Conservation (phyloP, 1,140 invertebrate species). For the Chironomus striatipennis region DNA sequence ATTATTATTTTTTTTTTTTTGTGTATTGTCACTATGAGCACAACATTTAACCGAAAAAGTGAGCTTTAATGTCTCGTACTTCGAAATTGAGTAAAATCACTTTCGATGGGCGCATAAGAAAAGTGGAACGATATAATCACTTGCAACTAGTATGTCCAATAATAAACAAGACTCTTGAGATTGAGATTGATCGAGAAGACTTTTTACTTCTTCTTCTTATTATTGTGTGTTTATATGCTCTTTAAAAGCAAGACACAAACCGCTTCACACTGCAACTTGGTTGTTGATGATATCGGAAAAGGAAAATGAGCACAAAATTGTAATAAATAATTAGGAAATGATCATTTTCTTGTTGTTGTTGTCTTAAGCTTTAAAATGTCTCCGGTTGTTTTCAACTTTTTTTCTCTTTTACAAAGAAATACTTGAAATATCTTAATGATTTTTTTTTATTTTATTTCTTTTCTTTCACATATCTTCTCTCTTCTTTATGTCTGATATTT, state of each 20-base stretch:
- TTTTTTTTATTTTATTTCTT: neutral
- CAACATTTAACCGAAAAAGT: neutral
- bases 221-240: neutral
- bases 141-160: constrained; percentile 10
- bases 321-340: constrained; percentile 21
- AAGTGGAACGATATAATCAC: constrained; percentile 7
- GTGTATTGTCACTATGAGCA: neutral
- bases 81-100: neutral
- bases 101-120: neutral
- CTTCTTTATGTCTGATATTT: too few species aligned
- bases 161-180: neutral
- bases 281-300: constrained; percentile 7
- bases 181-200: neutral
- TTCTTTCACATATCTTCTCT: too few species aligned
- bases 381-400: neutral
- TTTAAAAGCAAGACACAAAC: neutral
- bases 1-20: too few species aligned
- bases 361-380: neutral
- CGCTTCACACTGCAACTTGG: neutral
- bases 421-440: neutral
- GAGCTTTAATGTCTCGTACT: neutral
- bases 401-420: neutral
- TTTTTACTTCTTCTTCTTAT: constrained; percentile 3
- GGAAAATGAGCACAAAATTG: constrained; percentile 22
- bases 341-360: neutral